phyloP scores from a whole-genome alignment of 2,113 vertebrate genomes.

The Cyprinodon brontotheroides region DNA sequence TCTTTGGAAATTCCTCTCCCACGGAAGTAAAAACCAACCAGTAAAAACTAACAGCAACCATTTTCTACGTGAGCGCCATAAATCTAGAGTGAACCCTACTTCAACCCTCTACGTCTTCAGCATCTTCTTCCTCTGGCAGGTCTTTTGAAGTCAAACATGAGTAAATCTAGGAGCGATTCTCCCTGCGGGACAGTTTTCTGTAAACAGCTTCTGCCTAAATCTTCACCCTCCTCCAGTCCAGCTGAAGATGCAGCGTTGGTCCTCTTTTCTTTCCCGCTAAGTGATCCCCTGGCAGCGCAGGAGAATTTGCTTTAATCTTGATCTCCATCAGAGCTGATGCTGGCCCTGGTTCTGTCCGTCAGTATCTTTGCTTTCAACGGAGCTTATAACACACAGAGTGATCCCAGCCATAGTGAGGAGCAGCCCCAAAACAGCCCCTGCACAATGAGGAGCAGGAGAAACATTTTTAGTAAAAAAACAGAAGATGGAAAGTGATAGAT shows the following conservation, averaged over 20 bases:
- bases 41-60: slow-evolving; percentile 49
- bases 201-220: slow-evolving; percentile 37
- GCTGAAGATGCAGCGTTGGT: neutral
- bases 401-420: slow-evolving; percentile 85
- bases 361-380: slow-evolving; percentile 47
- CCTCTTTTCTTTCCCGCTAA: neutral
- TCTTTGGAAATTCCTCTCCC: slow-evolving; percentile 40
- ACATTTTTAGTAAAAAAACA: neutral
- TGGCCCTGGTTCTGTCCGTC: slow-evolving; percentile 29
- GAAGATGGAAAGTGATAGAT: neutral
- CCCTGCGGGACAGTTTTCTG: slow-evolving; percentile 4
- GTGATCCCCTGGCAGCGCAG: slow-evolving; percentile 8
- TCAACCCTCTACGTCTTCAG: slow-evolving; percentile 43
- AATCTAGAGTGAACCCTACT: slow-evolving; percentile 63
- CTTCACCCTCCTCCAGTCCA: slow-evolving; percentile 34
- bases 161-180: slow-evolving; percentile 32
- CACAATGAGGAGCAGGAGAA: neutral
- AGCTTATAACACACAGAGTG: slow-evolving; percentile 84
- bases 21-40: slow-evolving; percentile 9
- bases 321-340: slow-evolving; percentile 11
- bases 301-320: slow-evolving; percentile 4
- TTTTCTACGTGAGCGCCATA: slow-evolving; percentile 49
- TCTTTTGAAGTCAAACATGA: slow-evolving; percentile 22
- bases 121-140: slow-evolving; percentile 17
- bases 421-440: slow-evolving; percentile 87